Conservation (phyloP, 2,797 vertebrate genomes). For the Ateles fusciceps region DNA sequence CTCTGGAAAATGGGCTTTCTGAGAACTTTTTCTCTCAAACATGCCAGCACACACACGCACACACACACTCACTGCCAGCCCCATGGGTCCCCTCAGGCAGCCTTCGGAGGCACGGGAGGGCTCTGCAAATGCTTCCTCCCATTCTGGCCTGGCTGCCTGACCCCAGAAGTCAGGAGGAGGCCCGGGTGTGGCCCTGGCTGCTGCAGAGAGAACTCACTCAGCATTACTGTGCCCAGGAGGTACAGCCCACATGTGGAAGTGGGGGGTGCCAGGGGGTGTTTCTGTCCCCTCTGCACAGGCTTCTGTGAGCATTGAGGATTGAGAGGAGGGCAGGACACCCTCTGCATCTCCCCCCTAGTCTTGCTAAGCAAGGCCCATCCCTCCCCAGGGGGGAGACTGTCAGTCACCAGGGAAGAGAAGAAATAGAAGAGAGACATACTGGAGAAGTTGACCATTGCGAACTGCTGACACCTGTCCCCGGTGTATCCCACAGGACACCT, state of each 20-base stretch:
- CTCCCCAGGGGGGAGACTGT: conserved; percentile 70
- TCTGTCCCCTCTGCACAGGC: neutral
- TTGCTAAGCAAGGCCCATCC: conserved; percentile 78
- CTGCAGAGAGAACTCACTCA: neutral
- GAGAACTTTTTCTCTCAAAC: conserved; percentile 10
- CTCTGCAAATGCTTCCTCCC: neutral
- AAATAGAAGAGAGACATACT: conserved; percentile 99
- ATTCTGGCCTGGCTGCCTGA: neutral
- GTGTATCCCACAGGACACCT: conserved; percentile 99
- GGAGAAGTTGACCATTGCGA: conserved; percentile 99
- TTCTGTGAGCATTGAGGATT: neutral
- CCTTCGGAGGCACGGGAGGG: neutral
- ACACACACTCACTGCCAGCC: neutral
- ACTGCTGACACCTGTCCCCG: conserved; percentile 99
- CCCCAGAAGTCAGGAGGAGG: neutral
- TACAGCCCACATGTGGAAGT: neutral
- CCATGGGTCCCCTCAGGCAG: neutral
- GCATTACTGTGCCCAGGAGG: neutral
- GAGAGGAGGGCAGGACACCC: conserved; percentile 24
- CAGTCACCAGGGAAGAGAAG: conserved; percentile 84
- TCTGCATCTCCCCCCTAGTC: conserved; percentile 73
- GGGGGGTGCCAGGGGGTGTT: neutral
- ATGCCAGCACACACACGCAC: neutral
- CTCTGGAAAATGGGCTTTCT: neutral
- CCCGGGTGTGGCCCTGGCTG: neutral